A percentile compares a stretch with the other conserved stretches of the same genome.
These are phyloP conservation scores for Enteromius radiatus DNA, from an alignment of 2,797 vertebrate species.

Conservation along the genomic window DNA sequence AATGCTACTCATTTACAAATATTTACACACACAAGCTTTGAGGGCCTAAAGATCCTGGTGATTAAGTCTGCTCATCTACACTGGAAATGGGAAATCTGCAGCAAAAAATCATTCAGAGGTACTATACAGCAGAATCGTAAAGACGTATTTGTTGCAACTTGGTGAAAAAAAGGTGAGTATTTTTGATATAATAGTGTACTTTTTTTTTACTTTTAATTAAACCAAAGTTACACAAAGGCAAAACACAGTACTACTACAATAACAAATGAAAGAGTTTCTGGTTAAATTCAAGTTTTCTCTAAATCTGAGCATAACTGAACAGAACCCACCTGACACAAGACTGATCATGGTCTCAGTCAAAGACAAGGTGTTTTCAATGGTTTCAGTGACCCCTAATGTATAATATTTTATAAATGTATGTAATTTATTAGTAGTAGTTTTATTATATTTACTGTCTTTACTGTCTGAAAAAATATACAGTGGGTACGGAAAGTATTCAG, in stretches of 20 bases:
- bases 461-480: neutral
- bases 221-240: neutral
- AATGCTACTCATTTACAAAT: constrained; percentile 50
- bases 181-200: neutral
- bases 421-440: neutral
- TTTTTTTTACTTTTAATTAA: neutral
- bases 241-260: neutral
- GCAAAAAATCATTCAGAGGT: neutral
- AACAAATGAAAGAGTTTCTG: neutral
- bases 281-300: neutral
- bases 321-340: neutral
- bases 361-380: neutral
- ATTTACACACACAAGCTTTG: constrained; percentile 47
- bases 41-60: constrained; percentile 4
- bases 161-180: neutral
- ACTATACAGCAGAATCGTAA: neutral
- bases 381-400: neutral
- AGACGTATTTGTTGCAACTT: neutral
- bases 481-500: neutral
- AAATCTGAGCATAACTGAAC: neutral
- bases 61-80: constrained; percentile 31
- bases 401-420: neutral
- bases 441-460: too few species aligned
- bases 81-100: neutral
- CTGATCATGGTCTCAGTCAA: neutral